Conservation (phyloP, 1,140 invertebrate genomes). For the Trachelipus rathkii region DNA sequence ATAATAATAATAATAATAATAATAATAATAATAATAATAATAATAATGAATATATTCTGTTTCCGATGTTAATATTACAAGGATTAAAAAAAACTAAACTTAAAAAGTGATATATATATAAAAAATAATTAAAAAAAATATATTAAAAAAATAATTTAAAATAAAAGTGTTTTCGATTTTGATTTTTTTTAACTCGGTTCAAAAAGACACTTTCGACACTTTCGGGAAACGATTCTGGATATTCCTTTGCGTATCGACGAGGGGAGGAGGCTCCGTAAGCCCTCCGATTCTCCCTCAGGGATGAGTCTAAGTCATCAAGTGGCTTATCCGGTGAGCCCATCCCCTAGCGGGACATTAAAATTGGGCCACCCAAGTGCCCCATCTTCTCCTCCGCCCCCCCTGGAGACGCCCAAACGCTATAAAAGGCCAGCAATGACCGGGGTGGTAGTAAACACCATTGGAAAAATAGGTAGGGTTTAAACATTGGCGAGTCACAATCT, state of each 20-base stretch:
- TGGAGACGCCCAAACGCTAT: neutral
- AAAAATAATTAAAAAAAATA: too few species aligned
- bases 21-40: too few species aligned
- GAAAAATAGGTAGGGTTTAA: constrained; percentile 7
- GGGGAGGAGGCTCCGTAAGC: neutral
- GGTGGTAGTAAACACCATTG: neutral
- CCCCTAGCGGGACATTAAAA: neutral
- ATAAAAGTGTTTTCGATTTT: too few species aligned
- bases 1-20: too few species aligned
- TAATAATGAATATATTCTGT: too few species aligned
- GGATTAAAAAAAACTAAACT: too few species aligned
- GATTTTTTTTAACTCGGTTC: too few species aligned
- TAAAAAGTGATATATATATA: too few species aligned
- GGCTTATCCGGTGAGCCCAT: neutral
- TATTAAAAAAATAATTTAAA: too few species aligned
- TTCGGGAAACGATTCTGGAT: neutral
- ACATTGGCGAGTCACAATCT: neutral
- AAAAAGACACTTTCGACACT: too few species aligned
- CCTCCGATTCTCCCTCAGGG: neutral
- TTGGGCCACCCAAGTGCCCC: neutral
- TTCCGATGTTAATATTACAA: too few species aligned
- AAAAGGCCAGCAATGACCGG: neutral
- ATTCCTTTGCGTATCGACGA: neutral
- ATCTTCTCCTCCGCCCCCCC: neutral
- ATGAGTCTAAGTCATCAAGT: neutral